These are phyloP conservation scores for Serinus canaria DNA, from an alignment of 2,113 vertebrate genomes.

Conservation along the genomic window DNA sequence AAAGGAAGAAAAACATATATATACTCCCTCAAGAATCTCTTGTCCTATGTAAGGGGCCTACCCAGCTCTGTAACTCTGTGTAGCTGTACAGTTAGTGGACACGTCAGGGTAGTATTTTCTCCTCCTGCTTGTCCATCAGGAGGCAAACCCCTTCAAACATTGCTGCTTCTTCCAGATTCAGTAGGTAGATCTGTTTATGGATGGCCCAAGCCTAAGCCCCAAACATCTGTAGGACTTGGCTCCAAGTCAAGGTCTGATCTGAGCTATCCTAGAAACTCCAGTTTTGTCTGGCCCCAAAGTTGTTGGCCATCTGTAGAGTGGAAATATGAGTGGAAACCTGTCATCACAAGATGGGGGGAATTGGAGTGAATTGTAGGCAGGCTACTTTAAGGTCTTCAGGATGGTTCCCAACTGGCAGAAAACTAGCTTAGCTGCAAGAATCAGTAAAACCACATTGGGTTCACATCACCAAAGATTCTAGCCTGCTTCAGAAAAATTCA, in stretches of 20 bases:
- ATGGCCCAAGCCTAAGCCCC: not conserved
- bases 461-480: not conserved
- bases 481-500: not conserved
- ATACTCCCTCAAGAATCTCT: not conserved
- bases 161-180: not conserved
- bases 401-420: not conserved
- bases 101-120: not conserved
- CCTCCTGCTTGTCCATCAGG: not conserved
- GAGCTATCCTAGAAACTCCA: conserved; percentile 28
- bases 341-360: not conserved
- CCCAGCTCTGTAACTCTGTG: not conserved
- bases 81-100: not conserved
- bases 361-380: not conserved
- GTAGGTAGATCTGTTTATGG: not conserved
- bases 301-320: not conserved
- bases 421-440: not conserved
- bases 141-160: not conserved
- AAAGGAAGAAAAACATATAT: not conserved
- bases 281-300: conserved; percentile 17
- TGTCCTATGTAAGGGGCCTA: not conserved
- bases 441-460: not conserved
- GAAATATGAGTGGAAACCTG: conserved; percentile 28
- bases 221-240: conserved; percentile 11
- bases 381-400: not conserved
- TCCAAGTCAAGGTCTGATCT: not conserved